Percentiles rank a stretch among this genome's conserved stretches.
These are phyloP conservation scores for Archaeoteleia sp. DNA, from an alignment of 2,888 invertebrate genomes.

Conservation along the genomic window DNA sequence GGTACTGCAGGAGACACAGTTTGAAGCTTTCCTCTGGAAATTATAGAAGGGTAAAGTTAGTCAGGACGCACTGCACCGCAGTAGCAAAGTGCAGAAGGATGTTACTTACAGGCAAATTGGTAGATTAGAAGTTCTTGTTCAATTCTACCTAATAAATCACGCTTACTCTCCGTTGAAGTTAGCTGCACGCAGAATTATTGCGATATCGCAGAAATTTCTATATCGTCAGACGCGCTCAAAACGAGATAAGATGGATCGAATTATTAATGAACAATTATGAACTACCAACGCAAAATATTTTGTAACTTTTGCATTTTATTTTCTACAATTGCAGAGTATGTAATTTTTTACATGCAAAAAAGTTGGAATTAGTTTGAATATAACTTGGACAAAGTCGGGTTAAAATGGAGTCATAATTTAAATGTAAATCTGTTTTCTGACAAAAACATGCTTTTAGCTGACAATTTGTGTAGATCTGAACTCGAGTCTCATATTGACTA, in stretches of 20 bases:
- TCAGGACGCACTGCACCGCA: neutral
- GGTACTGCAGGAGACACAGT: neutral
- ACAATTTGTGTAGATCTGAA: too few species aligned
- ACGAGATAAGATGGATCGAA: too few species aligned
- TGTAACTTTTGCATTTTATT: neutral
- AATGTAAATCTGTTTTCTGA: too few species aligned
- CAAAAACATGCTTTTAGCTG: too few species aligned
- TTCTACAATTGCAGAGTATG: too few species aligned
- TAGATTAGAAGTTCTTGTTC: constrained; percentile 60
- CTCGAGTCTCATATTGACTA: too few species aligned
- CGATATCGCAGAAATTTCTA: neutral
- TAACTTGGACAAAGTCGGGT: too few species aligned
- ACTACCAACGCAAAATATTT: neutral
- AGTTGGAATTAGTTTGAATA: too few species aligned
- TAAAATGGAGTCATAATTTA: too few species aligned
- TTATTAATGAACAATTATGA: too few species aligned
- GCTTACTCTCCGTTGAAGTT: constrained; percentile 29
- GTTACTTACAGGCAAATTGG: constrained; percentile 58
- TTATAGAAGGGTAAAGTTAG: neutral
- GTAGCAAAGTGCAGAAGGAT: constrained; percentile 12
- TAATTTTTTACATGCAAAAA: too few species aligned
- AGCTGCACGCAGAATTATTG: neutral
- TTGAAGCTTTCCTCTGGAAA: constrained; percentile 20
- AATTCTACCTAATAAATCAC: constrained; percentile 60
- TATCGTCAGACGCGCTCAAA: neutral